Evolutionary conservation across 2,888 invertebrate genomes (phyloP).

Genomic region (Drosophila phalerata): DNA sequence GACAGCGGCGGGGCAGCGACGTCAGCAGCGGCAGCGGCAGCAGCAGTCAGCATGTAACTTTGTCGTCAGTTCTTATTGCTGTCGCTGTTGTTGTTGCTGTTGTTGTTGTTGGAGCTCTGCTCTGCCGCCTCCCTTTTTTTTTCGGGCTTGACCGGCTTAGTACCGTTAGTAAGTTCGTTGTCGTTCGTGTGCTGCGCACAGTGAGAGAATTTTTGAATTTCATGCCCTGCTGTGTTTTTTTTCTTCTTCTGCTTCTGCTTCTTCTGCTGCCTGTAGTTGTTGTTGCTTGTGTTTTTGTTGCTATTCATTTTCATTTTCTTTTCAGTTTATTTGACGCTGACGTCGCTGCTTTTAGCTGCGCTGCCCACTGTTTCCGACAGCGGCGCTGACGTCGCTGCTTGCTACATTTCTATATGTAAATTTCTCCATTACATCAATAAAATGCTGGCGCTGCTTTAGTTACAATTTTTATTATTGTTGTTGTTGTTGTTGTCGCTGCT

Average conservation of each 20-base stretch:
- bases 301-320: constrained; percentile 81
- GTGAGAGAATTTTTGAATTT: constrained; percentile 72
- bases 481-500: constrained; percentile 58
- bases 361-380: constrained; percentile 51
- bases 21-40: constrained; percentile 43
- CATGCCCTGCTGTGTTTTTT: constrained; percentile 26
- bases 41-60: constrained; percentile 75
- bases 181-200: constrained; percentile 55
- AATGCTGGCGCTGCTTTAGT: constrained; percentile 65
- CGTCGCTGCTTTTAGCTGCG: constrained; percentile 35
- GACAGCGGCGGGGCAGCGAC: constrained; percentile 66
- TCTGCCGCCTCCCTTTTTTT: constrained; percentile 48
- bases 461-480: constrained; percentile 43
- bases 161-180: constrained; percentile 82
- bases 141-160: constrained; percentile 79
- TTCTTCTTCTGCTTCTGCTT: constrained; percentile 12
- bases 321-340: constrained; percentile 65
- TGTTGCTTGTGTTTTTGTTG: constrained; percentile 34
- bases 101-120: constrained; percentile 23
- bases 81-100: constrained; percentile 34
- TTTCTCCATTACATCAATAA: constrained; percentile 67
- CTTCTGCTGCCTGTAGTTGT: constrained; percentile 17
- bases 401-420: constrained; percentile 64
- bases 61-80: constrained; percentile 70
- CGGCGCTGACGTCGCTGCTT: constrained; percentile 45